Percentiles rank a stretch among this genome's conserved stretches.
Evolutionary conservation across 2,797 vertebrate genomes (phyloP).

Genomic region (Lutjanus campechanus): DNA sequence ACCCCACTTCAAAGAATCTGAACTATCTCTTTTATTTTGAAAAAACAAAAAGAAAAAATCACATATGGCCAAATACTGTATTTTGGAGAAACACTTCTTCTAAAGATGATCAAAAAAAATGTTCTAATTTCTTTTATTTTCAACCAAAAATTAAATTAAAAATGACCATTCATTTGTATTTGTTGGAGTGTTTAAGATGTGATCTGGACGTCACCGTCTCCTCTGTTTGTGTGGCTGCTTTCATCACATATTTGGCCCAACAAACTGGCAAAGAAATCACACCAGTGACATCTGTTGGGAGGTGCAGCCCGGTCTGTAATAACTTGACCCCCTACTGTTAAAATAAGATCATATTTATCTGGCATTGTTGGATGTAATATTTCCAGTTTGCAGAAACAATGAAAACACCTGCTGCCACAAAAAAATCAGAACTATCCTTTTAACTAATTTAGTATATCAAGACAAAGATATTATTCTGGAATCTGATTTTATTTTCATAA

Average conservation of each 20-base stretch:
- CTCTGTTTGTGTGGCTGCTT: neutral
- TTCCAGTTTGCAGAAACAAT: slow-evolving; percentile 66
- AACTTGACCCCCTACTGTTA: slow-evolving; percentile 65
- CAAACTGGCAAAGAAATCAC: slow-evolving; percentile 15
- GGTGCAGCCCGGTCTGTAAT: slow-evolving; percentile 16
- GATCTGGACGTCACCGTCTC: neutral
- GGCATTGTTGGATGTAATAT: slow-evolving; percentile 48
- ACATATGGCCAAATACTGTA: too few relatives aligned
- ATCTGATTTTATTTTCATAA: neutral
- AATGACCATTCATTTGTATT: too few relatives aligned
- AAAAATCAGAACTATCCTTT: neutral
- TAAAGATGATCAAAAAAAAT: too few relatives aligned
- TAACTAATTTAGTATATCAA: neutral
- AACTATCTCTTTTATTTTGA: too few relatives aligned
- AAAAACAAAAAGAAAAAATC: too few relatives aligned
- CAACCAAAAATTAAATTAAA: too few relatives aligned
- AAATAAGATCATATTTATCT: slow-evolving; percentile 59
- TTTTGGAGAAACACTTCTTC: too few relatives aligned
- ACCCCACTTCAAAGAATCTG: too few relatives aligned
- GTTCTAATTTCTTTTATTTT: too few relatives aligned
- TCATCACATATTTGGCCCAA: slow-evolving; percentile 1
- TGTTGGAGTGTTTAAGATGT: neutral
- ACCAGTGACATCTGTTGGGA: slow-evolving; percentile 53
- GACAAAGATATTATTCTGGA: neutral
- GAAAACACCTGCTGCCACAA: slow-evolving; percentile 72